phyloP scores from a whole-genome alignment of 2,113 vertebrate genomes.

The Axis porcinus region DNA sequence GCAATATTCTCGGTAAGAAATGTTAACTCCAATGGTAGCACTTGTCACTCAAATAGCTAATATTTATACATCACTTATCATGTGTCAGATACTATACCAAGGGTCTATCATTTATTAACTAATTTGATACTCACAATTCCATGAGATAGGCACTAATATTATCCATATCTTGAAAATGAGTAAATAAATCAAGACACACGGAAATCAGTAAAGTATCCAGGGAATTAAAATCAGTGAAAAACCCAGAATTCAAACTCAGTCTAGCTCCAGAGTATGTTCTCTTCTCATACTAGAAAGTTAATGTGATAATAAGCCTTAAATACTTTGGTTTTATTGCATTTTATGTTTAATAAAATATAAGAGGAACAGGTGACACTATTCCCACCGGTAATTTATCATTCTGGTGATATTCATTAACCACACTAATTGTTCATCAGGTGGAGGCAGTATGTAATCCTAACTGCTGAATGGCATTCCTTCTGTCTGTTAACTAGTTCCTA shows the following conservation, averaged over 20 bases:
- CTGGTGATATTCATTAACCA: not conserved
- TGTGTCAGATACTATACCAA: not conserved
- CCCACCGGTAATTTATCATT: not conserved
- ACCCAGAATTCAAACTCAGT: not conserved
- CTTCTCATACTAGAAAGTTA: not conserved
- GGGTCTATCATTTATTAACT: not conserved
- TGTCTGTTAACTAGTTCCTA: not conserved
- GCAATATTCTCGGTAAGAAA: not conserved
- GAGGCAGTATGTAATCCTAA: not conserved
- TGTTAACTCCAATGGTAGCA: not conserved
- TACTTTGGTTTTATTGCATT: not conserved
- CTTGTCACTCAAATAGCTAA: not conserved
- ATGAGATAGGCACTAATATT: not conserved
- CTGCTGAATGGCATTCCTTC: not conserved
- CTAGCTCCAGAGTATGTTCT: not conserved
- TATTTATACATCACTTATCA: not conserved
- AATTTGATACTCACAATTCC: not conserved
- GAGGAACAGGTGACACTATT: not conserved
- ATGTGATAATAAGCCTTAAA: constrained; percentile 1
- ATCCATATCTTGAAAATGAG: not conserved
- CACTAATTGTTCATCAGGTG: not conserved
- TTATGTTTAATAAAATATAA: not conserved
- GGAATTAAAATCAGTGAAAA: not conserved
- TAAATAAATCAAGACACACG: not conserved
- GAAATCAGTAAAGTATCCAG: not conserved